phyloP scores from a whole-genome alignment of 1,140 invertebrate genomes.

The Apis mellifera region Amel_HAv3.1 CM009938.2:12099501-12100000 shows the following conservation, averaged over 20 bases:
- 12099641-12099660: no score
- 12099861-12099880: not conserved
- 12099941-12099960: not conserved
- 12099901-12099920: not conserved
- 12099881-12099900: not conserved
- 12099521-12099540: no score
- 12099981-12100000: not conserved
- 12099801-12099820: not conserved
- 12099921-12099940: not conserved
- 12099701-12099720: no score
- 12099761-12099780: not conserved
- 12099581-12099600: no score
- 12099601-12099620: no score
- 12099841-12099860: not conserved
- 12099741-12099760: not conserved
- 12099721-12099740: no score
- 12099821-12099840: not conserved
- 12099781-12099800: not conserved
- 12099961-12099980: not conserved
- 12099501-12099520: no score
- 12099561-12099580: no score
- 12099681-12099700: no score
- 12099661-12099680: no score
- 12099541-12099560: no score
- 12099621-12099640: no score